Conservation (phyloP, 2,888 invertebrate species). For the Philereme vetulata region DNA sequence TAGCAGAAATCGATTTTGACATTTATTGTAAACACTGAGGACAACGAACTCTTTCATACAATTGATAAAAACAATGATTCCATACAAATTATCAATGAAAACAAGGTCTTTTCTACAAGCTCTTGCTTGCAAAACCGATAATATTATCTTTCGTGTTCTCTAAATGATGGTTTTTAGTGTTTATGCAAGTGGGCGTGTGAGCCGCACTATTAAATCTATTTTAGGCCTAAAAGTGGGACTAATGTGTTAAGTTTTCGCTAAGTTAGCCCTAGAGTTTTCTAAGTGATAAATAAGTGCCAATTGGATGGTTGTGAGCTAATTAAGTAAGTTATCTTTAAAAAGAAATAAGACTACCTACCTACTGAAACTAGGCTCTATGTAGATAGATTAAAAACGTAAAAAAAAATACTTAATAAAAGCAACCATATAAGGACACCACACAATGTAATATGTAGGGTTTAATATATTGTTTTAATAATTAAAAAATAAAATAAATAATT, state of each 20-base stretch:
- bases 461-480: no score
- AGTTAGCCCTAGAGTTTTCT: not conserved
- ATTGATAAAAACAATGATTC: constrained; percentile 50
- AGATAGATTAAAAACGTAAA: no score
- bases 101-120: constrained; percentile 35
- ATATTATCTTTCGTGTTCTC: not conserved
- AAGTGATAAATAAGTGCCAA: constrained; percentile 12
- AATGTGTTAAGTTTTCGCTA: constrained; percentile 4
- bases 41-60: constrained; percentile 67
- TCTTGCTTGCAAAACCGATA: not conserved
- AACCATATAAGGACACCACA: no score
- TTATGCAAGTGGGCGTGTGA: constrained; percentile 56
- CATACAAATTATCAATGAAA: constrained; percentile 57
- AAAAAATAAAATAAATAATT: no score
- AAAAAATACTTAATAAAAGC: no score
- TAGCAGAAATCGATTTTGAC: constrained; percentile 19
- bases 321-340: constrained; percentile 5
- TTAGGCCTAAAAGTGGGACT: constrained; percentile 2
- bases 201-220: constrained; percentile 20
- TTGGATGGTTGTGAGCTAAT: constrained; percentile 5
- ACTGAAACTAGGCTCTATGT: not conserved
- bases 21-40: constrained; percentile 67
- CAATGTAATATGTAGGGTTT: no score
- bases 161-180: not conserved
- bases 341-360: no score